These are phyloP conservation scores for Halcyon chelicuti DNA, from an alignment of 2,797 vertebrate genomes.

Conservation along the genomic window DNA sequence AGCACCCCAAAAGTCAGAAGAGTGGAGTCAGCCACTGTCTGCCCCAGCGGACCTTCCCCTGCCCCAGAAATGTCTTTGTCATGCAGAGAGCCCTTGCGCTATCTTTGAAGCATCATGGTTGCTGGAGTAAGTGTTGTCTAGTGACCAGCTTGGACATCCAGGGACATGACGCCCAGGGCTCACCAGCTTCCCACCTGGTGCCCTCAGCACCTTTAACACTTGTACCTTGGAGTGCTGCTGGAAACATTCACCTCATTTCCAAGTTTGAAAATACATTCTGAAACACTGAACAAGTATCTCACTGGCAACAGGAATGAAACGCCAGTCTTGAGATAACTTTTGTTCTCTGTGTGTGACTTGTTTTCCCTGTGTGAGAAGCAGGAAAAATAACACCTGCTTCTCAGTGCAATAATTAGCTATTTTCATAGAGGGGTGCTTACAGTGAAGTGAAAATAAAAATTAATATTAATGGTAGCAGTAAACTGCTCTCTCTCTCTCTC, in stretches of 20 bases:
- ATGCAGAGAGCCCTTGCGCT: background rate
- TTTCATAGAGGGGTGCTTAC: background rate
- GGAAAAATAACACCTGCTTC: background rate
- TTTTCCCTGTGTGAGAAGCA: background rate
- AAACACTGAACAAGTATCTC: background rate
- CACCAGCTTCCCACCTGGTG: background rate
- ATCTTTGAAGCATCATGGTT: background rate
- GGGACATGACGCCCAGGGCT: accelerated
- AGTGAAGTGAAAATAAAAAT: background rate
- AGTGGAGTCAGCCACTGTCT: background rate
- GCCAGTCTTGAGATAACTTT: accelerated
- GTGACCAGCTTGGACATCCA: background rate
- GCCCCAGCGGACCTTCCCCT: accelerated
- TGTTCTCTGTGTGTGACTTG: background rate
- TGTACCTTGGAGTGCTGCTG: accelerated
- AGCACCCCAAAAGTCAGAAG: background rate
- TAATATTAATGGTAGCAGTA: background rate
- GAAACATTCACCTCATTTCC: accelerated
- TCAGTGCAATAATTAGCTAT: background rate
- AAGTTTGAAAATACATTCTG: background rate
- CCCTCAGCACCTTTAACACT: background rate
- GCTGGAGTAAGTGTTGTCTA: background rate
- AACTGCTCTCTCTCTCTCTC: background rate
- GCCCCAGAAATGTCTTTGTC: background rate
- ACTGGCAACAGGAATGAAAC: background rate